phyloP scores from a whole-genome alignment of 64 coral and sea anemone genomes.

The Cladopsammia gracilis region DNA sequence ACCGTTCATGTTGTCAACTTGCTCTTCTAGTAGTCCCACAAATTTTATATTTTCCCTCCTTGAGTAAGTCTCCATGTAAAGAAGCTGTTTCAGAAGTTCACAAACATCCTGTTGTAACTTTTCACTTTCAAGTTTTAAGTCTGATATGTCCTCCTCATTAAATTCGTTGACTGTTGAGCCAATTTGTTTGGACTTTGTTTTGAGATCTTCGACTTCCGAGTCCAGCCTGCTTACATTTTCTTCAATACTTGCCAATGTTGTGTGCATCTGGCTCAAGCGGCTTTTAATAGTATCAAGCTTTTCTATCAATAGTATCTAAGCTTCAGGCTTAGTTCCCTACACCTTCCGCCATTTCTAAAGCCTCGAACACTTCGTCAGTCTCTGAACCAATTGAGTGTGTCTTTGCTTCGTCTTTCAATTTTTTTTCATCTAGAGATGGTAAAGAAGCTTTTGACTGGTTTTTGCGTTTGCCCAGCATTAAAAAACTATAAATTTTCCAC shows the following conservation, averaged over 20 bases:
- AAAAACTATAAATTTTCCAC: no score
- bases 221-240: not conserved
- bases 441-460: no score
- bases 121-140: not conserved
- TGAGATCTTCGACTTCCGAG: not conserved
- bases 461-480: no score
- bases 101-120: not conserved
- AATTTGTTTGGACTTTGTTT: no score
- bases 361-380: conserved; percentile 6
- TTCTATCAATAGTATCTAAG: not conserved
- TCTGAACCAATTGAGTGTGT: not conserved
- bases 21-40: no score
- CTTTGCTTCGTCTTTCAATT: not conserved
- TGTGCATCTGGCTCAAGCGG: not conserved
- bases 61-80: no score
- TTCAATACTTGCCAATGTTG: not conserved
- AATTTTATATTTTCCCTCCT: no score
- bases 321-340: not conserved
- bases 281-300: conserved; percentile 7
- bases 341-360: conserved; percentile 6
- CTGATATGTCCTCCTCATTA: not conserved
- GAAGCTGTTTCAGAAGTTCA: not conserved
- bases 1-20: no score
- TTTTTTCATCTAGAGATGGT: not conserved
- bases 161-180: no score